phyloP scores from a whole-genome alignment of 2,113 vertebrate species.

The Perca fluviatilis region DNA sequence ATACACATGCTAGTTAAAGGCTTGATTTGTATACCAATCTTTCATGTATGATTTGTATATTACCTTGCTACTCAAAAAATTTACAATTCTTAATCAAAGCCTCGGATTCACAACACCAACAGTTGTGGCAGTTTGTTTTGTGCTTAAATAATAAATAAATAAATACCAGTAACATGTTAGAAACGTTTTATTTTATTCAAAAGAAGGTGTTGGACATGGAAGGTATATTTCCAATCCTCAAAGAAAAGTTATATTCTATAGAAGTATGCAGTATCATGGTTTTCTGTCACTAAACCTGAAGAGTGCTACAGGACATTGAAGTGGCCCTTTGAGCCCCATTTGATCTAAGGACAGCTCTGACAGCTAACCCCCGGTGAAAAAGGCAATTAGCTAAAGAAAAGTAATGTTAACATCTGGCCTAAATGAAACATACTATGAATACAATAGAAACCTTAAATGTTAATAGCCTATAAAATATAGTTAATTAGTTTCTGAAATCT shows the following conservation, averaged over 20 bases:
- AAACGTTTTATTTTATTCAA: background rate
- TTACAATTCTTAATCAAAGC: too few species aligned
- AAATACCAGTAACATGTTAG: background rate
- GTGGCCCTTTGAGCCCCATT: background rate
- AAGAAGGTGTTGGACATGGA: background rate
- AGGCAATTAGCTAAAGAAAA: too few species aligned
- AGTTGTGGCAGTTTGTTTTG: background rate
- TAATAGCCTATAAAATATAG: background rate
- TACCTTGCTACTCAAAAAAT: too few species aligned
- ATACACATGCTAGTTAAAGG: background rate
- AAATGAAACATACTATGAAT: background rate
- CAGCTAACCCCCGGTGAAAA: background rate
- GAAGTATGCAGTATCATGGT: background rate
- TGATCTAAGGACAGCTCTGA: background rate
- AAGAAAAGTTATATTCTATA: background rate
- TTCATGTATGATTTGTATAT: background rate
- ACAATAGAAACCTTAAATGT: background rate
- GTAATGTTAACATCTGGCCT: background rate
- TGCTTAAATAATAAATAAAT: background rate
- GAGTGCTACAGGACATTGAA: background rate
- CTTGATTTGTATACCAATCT: too few species aligned
- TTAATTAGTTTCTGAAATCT: too few species aligned
- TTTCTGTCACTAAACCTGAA: background rate
- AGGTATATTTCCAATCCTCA: background rate
- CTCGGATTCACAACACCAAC: too few species aligned